Conservation (phyloP, 2,888 invertebrate species). For the Caenorhabditis sinica region DNA sequence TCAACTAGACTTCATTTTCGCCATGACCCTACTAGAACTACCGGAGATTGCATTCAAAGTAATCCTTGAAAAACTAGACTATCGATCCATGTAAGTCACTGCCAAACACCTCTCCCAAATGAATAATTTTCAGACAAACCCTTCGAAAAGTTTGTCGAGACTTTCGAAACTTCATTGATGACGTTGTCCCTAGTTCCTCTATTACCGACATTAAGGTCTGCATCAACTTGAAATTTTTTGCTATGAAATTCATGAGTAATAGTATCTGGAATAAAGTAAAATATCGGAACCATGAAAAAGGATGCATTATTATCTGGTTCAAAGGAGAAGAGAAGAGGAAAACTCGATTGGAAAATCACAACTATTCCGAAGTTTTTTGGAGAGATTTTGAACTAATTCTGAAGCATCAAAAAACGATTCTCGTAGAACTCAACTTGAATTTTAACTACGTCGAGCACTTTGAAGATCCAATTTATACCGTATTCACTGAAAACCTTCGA, state of each 20-base stretch:
- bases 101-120: no score
- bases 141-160: conserved; percentile 3
- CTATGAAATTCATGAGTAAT: no score
- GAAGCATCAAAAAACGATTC: conserved; percentile 12
- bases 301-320: not conserved
- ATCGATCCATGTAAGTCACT: not conserved
- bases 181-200: not conserved
- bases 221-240: not conserved
- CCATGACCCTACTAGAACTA: no score
- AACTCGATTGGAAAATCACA: not conserved
- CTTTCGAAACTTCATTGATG: conserved; percentile 3
- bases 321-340: not conserved
- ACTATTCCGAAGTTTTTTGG: conserved; percentile 1
- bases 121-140: not conserved
- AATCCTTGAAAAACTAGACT: not conserved
- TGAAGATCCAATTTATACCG: no score
- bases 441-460: no score
- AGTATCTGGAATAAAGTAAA: not conserved
- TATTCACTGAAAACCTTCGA: no score
- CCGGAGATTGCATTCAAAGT: no score
- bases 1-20: no score
- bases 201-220: conserved; percentile 2
- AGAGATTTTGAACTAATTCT: not conserved
- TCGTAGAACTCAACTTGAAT: not conserved
- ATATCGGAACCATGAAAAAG: not conserved